phyloP scores from a whole-genome alignment of 2,888 invertebrate species.

The Tachystola acroxantha region DNA sequence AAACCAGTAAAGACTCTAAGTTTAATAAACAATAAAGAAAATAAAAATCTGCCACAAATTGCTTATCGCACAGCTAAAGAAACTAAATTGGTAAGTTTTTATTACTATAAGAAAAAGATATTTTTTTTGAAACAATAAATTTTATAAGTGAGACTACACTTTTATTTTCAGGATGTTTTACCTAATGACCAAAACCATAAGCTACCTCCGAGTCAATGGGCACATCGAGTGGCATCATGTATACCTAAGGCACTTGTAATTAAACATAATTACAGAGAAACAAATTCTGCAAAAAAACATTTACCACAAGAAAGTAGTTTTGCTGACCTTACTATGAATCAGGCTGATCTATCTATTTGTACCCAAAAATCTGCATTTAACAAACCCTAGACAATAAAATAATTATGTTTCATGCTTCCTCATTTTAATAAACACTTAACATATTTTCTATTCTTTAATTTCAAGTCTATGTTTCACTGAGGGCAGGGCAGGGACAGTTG shows the following conservation, averaged over 20 bases:
- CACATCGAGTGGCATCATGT: conserved; percentile 39
- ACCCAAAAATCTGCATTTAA: conserved; percentile 47
- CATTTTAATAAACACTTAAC: no score
- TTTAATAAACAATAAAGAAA: conserved; percentile 49
- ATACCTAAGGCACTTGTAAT: conserved; percentile 44
- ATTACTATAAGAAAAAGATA: not conserved
- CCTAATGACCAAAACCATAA: no score
- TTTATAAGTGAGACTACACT: no score
- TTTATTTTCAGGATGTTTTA: no score
- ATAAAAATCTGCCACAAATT: conserved; percentile 39
- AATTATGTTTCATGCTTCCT: no score
- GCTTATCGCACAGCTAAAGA: conserved; percentile 57
- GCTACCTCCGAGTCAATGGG: conserved; percentile 42
- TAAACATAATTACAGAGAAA: conserved; percentile 47
- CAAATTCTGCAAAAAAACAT: conserved; percentile 27
- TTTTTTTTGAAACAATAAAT: no score
- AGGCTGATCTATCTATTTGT: conserved; percentile 58
- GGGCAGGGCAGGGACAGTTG: no score
- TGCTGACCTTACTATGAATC: conserved; percentile 43
- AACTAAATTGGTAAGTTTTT: conserved; percentile 48
- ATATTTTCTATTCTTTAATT: no score
- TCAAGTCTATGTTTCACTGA: no score
- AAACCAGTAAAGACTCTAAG: conserved; percentile 29
- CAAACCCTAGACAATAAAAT: no score
- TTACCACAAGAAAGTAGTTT: conserved; percentile 47